Base-by-base conservation (phyloP, 2,113 vertebrate genomes). In the Polypterus senegalus region DNA sequence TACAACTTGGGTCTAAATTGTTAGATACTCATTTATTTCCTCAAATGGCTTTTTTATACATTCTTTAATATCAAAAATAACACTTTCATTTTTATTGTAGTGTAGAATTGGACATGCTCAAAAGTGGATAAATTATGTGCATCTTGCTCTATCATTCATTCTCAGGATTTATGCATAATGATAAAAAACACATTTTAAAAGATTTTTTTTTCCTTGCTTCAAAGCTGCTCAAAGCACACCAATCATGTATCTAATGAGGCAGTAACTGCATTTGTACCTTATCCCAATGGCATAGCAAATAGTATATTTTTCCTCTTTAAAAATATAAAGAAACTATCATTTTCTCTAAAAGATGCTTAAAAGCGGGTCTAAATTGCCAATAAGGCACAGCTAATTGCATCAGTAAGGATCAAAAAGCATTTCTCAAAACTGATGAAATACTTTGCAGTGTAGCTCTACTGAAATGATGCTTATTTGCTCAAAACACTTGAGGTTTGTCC, bases 301-400 rank as follows among this genome's bases (percentile, higher is more conserved):
- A 86, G 83, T 73, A 70, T 75, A 69, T 79, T 76, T 79, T 64
- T 27, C 27, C 27, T 85, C 82, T 82, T 73, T 67, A 74, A 85
- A 67, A 86, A 85, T 80, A 83, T 84, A 82, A 86, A 82, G 84
- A 82, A 87, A 87, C 88, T 86, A 84, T 86, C 81, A 81, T 87
- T 89, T 87, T 80, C 85, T 87, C 80, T 81, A 83, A 88, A 86
- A 88, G 77, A 83, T 83, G 85, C 84, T 85, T 87, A 87, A 89
- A 88, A 89, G 85, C 84, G 76, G 83, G 80, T 80, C 82, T 86
- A 83, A 86, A 88, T 89, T 87, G 85, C 83, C 87, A 88, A 88
- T 89, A 88, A 88, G 81, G 80, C 78, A 81, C 63, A 72, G 78
- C 79, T 89, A 87, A 89, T 88, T 84, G 83, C 79, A 89, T 89